Conservation (phyloP, 2,888 invertebrate species). For the Rhopalosiphum nymphaeae region DNA sequence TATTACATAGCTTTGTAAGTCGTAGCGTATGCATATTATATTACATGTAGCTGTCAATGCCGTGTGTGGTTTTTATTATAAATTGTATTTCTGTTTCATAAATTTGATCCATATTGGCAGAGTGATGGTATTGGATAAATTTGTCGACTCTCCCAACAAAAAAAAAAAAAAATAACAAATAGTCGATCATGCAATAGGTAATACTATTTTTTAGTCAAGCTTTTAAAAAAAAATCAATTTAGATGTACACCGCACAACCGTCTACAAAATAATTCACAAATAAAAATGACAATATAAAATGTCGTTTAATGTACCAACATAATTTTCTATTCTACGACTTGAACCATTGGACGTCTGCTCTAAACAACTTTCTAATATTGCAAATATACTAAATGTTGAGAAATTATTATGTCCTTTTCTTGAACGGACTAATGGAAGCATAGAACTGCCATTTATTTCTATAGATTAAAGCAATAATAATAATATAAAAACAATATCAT, state of each 20-base stretch:
- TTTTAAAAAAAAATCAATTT: neutral
- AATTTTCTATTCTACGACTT: neutral
- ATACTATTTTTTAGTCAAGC: neutral
- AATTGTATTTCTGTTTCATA: neutral
- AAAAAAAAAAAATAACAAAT: neutral
- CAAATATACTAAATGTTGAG: neutral
- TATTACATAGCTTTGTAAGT: neutral
- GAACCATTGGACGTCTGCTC: neutral
- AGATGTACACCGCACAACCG: neutral
- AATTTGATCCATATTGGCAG: neutral
- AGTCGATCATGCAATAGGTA: neutral
- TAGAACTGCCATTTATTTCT: neutral
- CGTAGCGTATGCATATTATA: neutral
- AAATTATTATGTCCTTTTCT: neutral
- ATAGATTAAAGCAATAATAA: neutral
- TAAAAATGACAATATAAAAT: neutral
- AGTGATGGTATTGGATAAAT: neutral
- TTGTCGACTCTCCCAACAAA: neutral
- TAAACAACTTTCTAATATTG: constrained; percentile 9
- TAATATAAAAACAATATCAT: neutral
- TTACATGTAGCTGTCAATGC: neutral
- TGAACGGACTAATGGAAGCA: neutral
- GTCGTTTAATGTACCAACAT: neutral
- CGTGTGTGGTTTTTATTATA: neutral
- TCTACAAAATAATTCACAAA: neutral